phyloP scores from a whole-genome alignment of 2,797 vertebrate species.

The Paedocypris micromegethes region DNA sequence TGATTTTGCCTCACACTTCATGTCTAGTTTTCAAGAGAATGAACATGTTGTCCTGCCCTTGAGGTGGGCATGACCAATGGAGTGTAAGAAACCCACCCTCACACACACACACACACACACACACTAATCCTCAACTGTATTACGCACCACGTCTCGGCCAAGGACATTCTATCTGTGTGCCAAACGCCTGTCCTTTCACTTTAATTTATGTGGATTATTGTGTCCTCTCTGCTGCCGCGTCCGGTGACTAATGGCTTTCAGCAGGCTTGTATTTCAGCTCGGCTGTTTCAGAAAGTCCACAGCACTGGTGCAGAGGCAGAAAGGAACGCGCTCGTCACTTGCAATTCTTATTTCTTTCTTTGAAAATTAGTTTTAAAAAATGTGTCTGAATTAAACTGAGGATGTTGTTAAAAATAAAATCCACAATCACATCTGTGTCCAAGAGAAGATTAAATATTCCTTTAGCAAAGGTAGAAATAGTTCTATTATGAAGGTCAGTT shows the following conservation, averaged over 20 bases:
- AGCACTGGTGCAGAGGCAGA: neutral
- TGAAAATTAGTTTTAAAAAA: no score
- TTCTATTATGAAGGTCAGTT: no score
- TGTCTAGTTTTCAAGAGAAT: conserved; percentile 10
- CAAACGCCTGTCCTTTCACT: conserved; percentile 31
- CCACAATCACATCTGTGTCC: no score
- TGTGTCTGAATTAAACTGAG: no score
- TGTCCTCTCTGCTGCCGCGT: conserved; percentile 28
- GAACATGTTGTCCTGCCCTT: conserved; percentile 26
- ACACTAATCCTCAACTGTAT: conserved; percentile 18
- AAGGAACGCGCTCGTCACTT: no score
- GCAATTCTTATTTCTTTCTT: no score
- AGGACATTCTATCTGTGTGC: conserved; percentile 31
- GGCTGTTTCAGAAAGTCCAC: conserved; percentile 16
- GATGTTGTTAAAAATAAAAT: no score
- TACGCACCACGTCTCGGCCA: conserved; percentile 15
- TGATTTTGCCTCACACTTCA: conserved; percentile 6
- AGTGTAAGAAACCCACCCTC: conserved; percentile 10
- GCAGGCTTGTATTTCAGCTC: conserved; percentile 24
- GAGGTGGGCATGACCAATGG: conserved; percentile 25
- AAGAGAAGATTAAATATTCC: no score
- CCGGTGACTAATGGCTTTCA: conserved; percentile 60
- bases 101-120: conserved; percentile 16
- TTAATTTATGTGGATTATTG: conserved; percentile 34
- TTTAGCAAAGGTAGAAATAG: no score